Evolutionary conservation across 2,888 invertebrate species (phyloP).

Genomic region (Clostera curtula): DNA sequence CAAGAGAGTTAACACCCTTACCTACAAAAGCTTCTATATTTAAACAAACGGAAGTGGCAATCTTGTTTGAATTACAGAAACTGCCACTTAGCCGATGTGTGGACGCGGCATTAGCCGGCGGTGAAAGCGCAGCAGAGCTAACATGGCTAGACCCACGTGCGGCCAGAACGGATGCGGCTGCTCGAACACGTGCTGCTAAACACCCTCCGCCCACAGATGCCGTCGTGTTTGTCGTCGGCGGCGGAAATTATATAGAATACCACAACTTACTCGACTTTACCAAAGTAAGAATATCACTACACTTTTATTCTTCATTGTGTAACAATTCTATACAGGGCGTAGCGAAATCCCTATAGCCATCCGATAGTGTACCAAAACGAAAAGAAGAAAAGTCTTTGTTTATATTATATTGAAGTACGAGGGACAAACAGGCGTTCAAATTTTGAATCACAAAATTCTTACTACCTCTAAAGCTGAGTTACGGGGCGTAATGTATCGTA

Average conservation of each 20-base stretch:
- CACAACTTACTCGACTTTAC: slow-evolving; percentile 98
- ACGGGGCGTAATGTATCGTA: no score
- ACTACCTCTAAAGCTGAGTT: no score
- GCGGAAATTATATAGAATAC: slow-evolving; percentile 99
- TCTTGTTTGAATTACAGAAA: slow-evolving; percentile 77
- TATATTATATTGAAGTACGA: no score
- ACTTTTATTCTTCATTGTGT: not conserved
- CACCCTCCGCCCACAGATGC: slow-evolving; percentile 88
- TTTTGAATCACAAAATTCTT: no score
- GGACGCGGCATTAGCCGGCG: slow-evolving; percentile 74
- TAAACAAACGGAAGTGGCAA: no score
- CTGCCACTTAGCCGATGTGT: slow-evolving; percentile 95
- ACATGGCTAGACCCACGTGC: slow-evolving; percentile 97
- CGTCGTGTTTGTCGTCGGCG: slow-evolving; percentile 92
- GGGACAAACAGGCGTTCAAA: no score
- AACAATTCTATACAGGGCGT: no score
- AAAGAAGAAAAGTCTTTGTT: no score
- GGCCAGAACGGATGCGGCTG: slow-evolving; percentile 78
- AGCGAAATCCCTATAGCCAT: no score
- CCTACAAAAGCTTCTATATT: no score
- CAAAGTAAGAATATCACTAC: slow-evolving; percentile 83
- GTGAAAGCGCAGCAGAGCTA: slow-evolving; percentile 79
- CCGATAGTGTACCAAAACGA: no score
- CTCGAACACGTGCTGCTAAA: slow-evolving; percentile 74
- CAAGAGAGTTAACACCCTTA: no score